Evolutionary conservation across 2,113 vertebrate genomes (phyloP), one percentile per base, ranked within the genome.

Genomic region (Turdus rufiventris): DNA sequence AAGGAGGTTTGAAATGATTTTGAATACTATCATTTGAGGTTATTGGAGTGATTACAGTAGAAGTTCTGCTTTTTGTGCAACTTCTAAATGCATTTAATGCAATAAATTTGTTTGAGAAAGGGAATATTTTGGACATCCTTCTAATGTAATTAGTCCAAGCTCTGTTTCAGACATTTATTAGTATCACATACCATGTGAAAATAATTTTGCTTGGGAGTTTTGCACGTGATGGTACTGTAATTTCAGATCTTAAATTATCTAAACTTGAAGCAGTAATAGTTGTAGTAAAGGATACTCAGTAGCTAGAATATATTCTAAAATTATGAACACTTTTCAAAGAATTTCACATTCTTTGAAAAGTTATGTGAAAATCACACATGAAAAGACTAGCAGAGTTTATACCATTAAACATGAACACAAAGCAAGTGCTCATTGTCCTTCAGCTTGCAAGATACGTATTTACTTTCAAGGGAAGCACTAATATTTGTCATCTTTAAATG

Each of bases 401-500:
- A 25, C 20, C 67, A 68, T 91, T 86, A 95, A 96, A 93, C 14
- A 73, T 42, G 95, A 97, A 93, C 76, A 88, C 79, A 96, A 95
- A 89, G 45, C 57, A 97, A 96, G 71, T 31, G 74, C 61, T 91
- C 76, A 50, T 66, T 87, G 73, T 96, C 77, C n/a, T 97, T 93
- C 48, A 93, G 67, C 66, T 95, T 96, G 63, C 74, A 95, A 96
- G 93, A 97, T 54, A 81, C 29, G 60, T 50, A 95, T 94, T 96
- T 96, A 67, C 85, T 96, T 97, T 97, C 93, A 97, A 96, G 94
- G 96, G 91, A 85, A 83, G 84, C 91, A 89, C 92, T 93, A 96
- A 91, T 97, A 97, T 97, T 96, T 97, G 94, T 96, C 96, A 97
- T 98, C 86, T 97, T 98, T 95, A 89, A 92, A 68, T 73, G 89